Evolutionary conservation across 2,113 vertebrate genomes (phyloP).

Genomic region (Leptobrachium ailaonicum): DNA sequence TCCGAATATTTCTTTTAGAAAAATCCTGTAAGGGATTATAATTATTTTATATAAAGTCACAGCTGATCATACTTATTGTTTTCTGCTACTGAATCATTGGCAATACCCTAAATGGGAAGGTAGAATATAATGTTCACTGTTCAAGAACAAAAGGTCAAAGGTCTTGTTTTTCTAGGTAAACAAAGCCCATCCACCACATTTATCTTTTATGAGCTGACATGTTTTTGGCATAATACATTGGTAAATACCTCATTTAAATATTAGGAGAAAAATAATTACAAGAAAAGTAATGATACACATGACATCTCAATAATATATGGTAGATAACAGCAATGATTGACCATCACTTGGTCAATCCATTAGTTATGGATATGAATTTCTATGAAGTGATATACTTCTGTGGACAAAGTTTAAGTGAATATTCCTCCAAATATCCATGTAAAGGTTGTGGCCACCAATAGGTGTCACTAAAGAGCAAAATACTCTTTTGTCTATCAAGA

Average conservation of each 20-base stretch:
- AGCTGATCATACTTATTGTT: constrained; percentile 4
- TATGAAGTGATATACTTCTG: too few species aligned
- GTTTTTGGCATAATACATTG: constrained; percentile 7
- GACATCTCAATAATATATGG: too few species aligned
- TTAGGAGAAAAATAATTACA: not conserved
- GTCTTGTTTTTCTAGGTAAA: constrained; percentile 9
- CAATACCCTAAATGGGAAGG: constrained; percentile 26
- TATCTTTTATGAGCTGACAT: constrained; percentile 5
- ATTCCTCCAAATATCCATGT: too few species aligned
- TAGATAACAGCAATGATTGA: too few species aligned
- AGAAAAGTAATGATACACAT: too few species aligned
- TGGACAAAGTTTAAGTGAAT: too few species aligned
- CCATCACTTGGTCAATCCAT: too few species aligned
- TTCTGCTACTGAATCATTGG: constrained; percentile 20
- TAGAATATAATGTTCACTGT: constrained; percentile 13
- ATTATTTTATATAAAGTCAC: constrained; percentile 21
- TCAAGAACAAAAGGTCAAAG: constrained; percentile 32
- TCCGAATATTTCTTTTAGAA: not conserved
- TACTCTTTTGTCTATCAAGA: too few species aligned
- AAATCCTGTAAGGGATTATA: not conserved
- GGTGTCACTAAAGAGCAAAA: too few species aligned
- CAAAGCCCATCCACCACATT: constrained; percentile 6
- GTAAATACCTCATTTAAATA: constrained; percentile 8
- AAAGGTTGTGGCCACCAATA: too few species aligned
- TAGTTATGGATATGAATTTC: too few species aligned